Evolutionary conservation across 2,797 vertebrate species (phyloP).

Genomic region (Tadarida brasiliensis): DNA sequence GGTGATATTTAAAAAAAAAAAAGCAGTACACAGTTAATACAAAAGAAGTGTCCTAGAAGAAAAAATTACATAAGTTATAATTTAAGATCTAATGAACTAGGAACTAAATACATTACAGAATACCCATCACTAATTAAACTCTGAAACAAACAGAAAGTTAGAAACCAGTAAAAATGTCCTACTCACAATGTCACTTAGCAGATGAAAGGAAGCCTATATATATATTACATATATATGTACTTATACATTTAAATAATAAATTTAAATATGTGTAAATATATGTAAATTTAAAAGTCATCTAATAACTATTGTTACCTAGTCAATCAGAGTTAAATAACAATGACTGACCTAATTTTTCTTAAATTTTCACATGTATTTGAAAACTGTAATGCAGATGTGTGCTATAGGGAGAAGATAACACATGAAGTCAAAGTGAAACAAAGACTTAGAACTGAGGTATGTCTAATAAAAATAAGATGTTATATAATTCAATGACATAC

Average conservation of each 20-base stretch:
- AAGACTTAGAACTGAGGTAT: not conserved
- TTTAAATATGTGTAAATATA: not conserved
- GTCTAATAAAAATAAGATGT: not conserved
- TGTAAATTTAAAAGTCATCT: not conserved
- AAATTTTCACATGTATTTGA: conserved; percentile 36
- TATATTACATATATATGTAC: not conserved
- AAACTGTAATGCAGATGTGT: not conserved
- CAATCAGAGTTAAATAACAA: conserved; percentile 31
- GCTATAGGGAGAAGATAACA: not conserved
- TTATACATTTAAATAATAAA: not conserved
- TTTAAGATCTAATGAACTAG: not conserved
- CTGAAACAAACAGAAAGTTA: not conserved
- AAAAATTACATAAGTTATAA: not conserved
- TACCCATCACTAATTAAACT: not conserved
- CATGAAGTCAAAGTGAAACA: not conserved
- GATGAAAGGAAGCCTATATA: not conserved
- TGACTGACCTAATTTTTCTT: not conserved
- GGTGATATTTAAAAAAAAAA: not conserved
- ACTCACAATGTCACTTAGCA: not conserved
- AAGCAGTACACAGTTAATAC: not conserved
- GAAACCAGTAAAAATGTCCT: not conserved
- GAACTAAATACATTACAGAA: not conserved
- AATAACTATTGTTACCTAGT: conserved; percentile 10
- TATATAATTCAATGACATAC: not conserved
- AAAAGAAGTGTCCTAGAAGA: not conserved